These are phyloP conservation scores for Zapus hudsonius DNA, from an alignment of 2,113 vertebrate genomes.

Conservation along the genomic window DNA sequence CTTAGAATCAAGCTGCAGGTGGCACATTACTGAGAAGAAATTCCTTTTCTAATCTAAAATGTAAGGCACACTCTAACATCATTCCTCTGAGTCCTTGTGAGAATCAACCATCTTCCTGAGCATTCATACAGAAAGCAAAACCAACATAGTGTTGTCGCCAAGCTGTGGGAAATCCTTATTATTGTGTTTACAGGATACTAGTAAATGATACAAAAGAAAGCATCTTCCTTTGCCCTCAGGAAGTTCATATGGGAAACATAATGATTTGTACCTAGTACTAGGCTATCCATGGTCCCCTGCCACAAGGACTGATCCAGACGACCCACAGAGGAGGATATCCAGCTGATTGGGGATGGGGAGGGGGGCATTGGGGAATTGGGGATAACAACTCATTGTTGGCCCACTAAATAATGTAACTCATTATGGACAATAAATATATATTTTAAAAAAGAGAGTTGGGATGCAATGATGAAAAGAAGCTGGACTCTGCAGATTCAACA, in stretches of 20 bases:
- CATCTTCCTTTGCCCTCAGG: neutral
- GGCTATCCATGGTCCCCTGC: too few relatives aligned
- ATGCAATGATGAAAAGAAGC: neutral
- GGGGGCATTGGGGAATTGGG: too few relatives aligned
- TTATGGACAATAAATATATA: too few relatives aligned
- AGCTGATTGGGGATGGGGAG: too few relatives aligned
- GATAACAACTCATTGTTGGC: too few relatives aligned
- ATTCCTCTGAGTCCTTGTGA: neutral
- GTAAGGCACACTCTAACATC: neutral
- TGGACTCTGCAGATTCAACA: neutral
- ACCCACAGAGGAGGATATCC: too few relatives aligned
- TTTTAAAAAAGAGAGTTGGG: neutral
- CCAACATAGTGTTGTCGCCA: neutral
- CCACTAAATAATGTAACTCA: too few relatives aligned
- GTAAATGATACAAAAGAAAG: constrained; percentile 10
- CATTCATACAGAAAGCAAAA: neutral
- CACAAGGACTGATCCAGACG: too few relatives aligned
- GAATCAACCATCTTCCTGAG: neutral
- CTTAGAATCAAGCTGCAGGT: neutral
- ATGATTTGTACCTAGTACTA: neutral
- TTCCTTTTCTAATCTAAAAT: constrained; percentile 26
- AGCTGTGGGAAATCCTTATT: neutral
- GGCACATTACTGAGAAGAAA: neutral
- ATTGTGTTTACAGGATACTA: neutral
- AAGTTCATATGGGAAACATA: neutral